Percentiles rank a stretch among this genome's conserved stretches.
Evolutionary conservation across 2,888 invertebrate species (phyloP).

Genomic region (Malachius bipustulatus): DNA sequence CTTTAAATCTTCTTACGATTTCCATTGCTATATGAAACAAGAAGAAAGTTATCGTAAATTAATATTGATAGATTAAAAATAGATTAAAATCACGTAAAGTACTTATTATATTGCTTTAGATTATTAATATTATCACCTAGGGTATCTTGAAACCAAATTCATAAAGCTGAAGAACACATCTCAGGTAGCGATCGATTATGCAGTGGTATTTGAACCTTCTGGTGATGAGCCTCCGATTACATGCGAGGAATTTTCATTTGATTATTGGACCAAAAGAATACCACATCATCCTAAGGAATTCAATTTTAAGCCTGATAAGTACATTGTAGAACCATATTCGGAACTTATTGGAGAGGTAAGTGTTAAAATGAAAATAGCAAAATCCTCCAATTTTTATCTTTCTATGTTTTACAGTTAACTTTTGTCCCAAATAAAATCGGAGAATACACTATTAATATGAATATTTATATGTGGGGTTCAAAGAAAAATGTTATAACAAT

Average conservation of each 20-base stretch:
- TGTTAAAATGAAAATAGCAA: too few species aligned
- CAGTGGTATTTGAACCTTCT: slow-evolving; percentile 40
- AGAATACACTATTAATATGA: slow-evolving; percentile 38
- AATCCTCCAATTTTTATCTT: too few species aligned
- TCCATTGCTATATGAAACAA: too few species aligned
- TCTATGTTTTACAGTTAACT: slow-evolving; percentile 43
- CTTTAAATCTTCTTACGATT: too few species aligned
- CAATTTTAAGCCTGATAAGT: slow-evolving; percentile 38
- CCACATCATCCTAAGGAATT: slow-evolving; percentile 45
- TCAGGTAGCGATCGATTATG: slow-evolving; percentile 42
- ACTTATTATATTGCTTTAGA: too few species aligned
- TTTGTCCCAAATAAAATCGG: slow-evolving; percentile 44
- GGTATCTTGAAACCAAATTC: slow-evolving; percentile 39
- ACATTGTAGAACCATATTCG: slow-evolving; percentile 39
- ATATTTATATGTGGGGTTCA: slow-evolving; percentile 46
- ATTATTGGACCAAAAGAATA: slow-evolving; percentile 35
- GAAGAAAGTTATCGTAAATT: too few species aligned
- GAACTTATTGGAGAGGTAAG: slow-evolving; percentile 38
- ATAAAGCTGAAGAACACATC: slow-evolving; percentile 45
- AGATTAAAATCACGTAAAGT: too few species aligned
- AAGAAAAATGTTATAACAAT: slow-evolving; percentile 43
- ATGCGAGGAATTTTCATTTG: slow-evolving; percentile 37
- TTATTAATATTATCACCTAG: too few species aligned
- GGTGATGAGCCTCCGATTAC: slow-evolving; percentile 43
- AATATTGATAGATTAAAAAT: too few species aligned